Evolutionary conservation across 2,797 vertebrate species (phyloP).

Genomic region (Hapalemur alaotrensis): DNA sequence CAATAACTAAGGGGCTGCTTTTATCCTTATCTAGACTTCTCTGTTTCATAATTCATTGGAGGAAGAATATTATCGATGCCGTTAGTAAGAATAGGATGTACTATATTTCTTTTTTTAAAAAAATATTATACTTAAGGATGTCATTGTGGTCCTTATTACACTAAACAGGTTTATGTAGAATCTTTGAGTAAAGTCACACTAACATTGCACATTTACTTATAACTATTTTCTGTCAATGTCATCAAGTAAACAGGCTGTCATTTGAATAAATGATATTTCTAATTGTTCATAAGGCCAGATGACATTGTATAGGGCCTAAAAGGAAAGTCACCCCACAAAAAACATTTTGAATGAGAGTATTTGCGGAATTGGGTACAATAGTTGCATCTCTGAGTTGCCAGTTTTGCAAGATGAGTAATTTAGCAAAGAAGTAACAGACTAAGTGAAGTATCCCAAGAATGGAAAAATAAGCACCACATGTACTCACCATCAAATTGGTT

Average conservation of each 20-base stretch:
- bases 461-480: too few species aligned
- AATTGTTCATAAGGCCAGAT: neutral
- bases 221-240: neutral
- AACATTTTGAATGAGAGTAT: neutral
- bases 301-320: neutral
- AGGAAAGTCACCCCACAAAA: neutral
- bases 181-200: neutral
- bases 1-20: neutral
- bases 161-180: neutral
- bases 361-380: neutral
- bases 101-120: neutral
- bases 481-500: too few species aligned
- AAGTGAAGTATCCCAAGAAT: too few species aligned
- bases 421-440: neutral
- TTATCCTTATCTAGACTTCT: neutral
- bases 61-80: neutral
- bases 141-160: neutral
- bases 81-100: neutral
- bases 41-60: neutral
- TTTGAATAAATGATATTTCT: neutral
- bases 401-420: neutral
- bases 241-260: neutral
- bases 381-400: neutral
- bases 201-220: neutral
- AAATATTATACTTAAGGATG: neutral